These are phyloP conservation scores for Allolobophora icterica DNA, from an alignment of 2,888 invertebrate species.

Conservation along the genomic window DNA sequence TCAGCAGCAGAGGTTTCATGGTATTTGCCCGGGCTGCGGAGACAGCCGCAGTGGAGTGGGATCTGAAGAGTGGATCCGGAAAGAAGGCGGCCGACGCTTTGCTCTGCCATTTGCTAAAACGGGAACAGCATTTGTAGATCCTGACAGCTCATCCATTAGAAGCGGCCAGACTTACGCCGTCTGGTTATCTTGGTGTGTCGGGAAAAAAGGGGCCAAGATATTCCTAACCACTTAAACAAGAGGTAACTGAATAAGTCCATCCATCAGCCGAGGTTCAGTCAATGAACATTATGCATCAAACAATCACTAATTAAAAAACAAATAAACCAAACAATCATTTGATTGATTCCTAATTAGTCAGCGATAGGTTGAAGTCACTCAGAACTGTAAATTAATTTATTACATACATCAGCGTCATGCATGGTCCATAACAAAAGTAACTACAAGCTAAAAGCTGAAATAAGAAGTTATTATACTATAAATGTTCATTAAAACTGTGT, in stretches of 20 bases:
- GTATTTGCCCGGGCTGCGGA: not conserved
- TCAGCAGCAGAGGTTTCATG: not conserved
- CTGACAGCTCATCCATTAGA: conserved; percentile 11
- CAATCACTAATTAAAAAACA: not conserved
- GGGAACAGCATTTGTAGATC: not conserved
- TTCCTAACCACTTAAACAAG: not conserved
- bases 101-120: not conserved
- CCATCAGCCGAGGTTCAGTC: not conserved
- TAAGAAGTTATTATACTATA: no score
- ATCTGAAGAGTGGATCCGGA: not conserved
- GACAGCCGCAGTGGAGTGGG: not conserved
- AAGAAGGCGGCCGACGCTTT: not conserved
- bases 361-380: not conserved
- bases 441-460: no score
- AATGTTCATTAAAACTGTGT: no score
- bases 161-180: not conserved
- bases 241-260: not conserved
- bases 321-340: not conserved
- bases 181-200: not conserved
- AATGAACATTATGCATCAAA: not conserved
- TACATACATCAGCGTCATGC: no score
- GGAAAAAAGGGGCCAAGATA: not conserved
- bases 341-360: not conserved
- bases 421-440: no score
- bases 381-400: no score